Evolutionary conservation across 2,888 invertebrate genomes (phyloP).

Genomic region (Habrosyne pyritoides): DNA sequence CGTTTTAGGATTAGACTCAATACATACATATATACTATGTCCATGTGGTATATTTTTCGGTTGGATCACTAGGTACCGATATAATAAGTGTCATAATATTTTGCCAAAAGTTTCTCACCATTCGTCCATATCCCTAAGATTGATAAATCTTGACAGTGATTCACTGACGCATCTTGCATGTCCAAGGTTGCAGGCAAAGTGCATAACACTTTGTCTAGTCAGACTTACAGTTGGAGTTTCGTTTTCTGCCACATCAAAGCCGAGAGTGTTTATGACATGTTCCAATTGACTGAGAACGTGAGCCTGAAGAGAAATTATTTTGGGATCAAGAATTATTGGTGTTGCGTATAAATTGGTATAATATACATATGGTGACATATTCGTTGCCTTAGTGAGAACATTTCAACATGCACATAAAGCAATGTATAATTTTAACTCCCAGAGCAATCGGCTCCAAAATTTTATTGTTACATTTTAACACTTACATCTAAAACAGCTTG

Average conservation of each 20-base stretch:
- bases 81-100: too few relatives aligned
- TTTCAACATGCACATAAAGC: too few relatives aligned
- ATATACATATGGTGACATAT: too few relatives aligned
- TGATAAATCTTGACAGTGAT: constrained; percentile 51
- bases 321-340: neutral
- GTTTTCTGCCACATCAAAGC: constrained; percentile 43
- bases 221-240: constrained; percentile 63
- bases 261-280: constrained; percentile 55
- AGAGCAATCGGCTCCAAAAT: neutral
- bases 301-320: constrained; percentile 39
- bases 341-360: too few relatives aligned
- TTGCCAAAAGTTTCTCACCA: constrained; percentile 35
- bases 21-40: too few relatives aligned
- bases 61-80: too few relatives aligned
- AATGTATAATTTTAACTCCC: too few relatives aligned
- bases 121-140: constrained; percentile 40
- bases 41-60: too few relatives aligned
- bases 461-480: constrained; percentile 10
- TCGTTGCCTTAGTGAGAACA: too few relatives aligned
- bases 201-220: constrained; percentile 80
- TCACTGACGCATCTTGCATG: constrained; percentile 80
- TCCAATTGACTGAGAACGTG: constrained; percentile 60
- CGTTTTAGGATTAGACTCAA: too few relatives aligned
- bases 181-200: constrained; percentile 86
- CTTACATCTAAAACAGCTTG: constrained; percentile 69